Evolutionary conservation across 2,113 vertebrate genomes (phyloP).

Genomic region (Sinosuthora webbiana): DNA sequence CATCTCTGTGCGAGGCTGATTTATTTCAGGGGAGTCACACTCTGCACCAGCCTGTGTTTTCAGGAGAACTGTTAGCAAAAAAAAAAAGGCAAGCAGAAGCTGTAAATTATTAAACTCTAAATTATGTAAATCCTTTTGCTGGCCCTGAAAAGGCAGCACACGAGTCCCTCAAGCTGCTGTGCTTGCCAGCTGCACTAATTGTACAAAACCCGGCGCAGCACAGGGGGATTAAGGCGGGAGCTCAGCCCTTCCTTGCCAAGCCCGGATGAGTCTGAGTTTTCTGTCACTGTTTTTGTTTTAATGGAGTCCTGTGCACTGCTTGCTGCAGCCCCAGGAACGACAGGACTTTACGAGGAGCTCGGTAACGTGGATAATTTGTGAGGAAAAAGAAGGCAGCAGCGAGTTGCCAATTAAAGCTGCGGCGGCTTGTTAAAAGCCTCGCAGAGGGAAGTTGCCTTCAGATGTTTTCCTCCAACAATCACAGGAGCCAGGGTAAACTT

Average conservation of each 20-base stretch:
- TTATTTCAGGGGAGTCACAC: fast-evolving
- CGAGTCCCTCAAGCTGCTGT: not conserved
- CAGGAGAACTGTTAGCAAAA: not conserved
- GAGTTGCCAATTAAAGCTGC: not conserved
- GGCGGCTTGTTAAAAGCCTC: not conserved
- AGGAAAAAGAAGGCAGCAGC: not conserved
- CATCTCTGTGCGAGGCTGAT: fast-evolving
- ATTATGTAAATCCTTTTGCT: not conserved
- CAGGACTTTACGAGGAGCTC: not conserved
- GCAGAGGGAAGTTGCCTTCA: not conserved
- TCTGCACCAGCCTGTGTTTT: not conserved
- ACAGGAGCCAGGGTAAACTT: not conserved
- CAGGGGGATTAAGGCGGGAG: not conserved
- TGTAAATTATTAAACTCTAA: not conserved
- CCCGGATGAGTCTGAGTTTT: not conserved
- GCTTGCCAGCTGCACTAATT: not conserved
- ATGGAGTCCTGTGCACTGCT: not conserved
- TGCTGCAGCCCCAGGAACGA: not conserved
- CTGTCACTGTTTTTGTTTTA: not conserved
- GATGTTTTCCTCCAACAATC: not conserved
- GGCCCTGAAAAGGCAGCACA: not conserved
- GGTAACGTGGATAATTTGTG: not conserved
- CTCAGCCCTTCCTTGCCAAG: not conserved
- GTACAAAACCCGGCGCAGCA: fast-evolving
- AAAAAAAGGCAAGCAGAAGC: not conserved